A percentile compares a stretch with the other conserved stretches of the same genome.
Evolutionary conservation across 2,888 invertebrate genomes (phyloP).

Genomic region (Notodonta dromedarius): DNA sequence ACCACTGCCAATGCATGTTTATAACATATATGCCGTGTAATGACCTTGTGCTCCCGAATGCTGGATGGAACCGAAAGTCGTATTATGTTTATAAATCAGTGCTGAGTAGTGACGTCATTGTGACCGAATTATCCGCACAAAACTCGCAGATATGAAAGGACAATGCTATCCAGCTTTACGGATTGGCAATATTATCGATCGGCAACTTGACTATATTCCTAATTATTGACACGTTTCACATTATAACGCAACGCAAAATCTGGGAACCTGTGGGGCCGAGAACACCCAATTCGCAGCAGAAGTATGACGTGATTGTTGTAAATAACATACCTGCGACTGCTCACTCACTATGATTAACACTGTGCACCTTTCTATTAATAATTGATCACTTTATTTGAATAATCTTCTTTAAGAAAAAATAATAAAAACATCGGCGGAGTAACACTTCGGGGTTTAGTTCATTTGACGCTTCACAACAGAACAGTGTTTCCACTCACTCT

Average conservation of each 20-base stretch:
- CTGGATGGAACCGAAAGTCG: conserved; percentile 71
- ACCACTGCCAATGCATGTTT: conserved; percentile 73
- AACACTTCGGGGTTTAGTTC: conserved; percentile 59
- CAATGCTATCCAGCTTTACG: conserved; percentile 28
- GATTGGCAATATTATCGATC: conserved; percentile 16
- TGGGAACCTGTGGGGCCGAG: conserved; percentile 45
- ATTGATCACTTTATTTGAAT: conserved; percentile 32
- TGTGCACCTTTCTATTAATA: conserved; percentile 38
- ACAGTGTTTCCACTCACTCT: conserved; percentile 59
- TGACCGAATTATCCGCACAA: conserved; percentile 67
- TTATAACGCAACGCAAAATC: conserved; percentile 30
- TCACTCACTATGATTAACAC: conserved; percentile 44
- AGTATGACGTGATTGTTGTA: conserved; percentile 66
- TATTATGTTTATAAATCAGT: conserved; percentile 79
- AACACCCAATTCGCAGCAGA: conserved; percentile 62
- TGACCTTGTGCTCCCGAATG: conserved; percentile 75
- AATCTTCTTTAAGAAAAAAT: conserved; percentile 31
- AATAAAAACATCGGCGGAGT: conserved; percentile 66
- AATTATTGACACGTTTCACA: conserved; percentile 16
- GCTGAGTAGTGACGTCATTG: conserved; percentile 73
- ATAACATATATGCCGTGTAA: conserved; percentile 63
- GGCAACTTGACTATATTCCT: conserved; percentile 12
- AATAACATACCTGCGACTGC: conserved; percentile 67
- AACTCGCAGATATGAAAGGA: conserved; percentile 48
- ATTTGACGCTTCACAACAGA: conserved; percentile 67